phyloP scores from a whole-genome alignment of 2,888 invertebrate genomes.

The Leptodirus hochenwartii region DNA sequence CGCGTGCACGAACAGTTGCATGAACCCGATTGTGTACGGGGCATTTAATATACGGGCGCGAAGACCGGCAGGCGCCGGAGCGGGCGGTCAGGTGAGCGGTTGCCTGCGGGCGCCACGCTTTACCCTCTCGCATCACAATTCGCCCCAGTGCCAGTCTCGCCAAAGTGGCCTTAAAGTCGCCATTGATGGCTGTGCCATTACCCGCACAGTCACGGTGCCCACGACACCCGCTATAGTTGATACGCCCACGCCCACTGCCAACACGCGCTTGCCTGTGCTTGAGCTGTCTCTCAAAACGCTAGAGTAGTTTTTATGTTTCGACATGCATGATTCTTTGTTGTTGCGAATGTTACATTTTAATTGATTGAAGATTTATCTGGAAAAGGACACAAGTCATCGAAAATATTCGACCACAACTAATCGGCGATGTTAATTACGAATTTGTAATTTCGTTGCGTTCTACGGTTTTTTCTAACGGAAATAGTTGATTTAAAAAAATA shows the following conservation, averaged over 20 bases:
- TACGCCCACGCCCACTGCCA: slow-evolving; percentile 20
- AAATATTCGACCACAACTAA: too few relatives aligned
- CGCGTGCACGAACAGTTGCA: slow-evolving; percentile 90
- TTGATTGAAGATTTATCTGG: too few relatives aligned
- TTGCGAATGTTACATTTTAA: neutral
- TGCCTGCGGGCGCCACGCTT: too few relatives aligned
- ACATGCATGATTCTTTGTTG: too few relatives aligned
- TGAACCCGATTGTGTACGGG: slow-evolving; percentile 93
- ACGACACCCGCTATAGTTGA: slow-evolving; percentile 6
- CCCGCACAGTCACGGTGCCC: too few relatives aligned
- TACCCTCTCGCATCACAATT: too few relatives aligned
- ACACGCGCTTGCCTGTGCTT: slow-evolving; percentile 19
- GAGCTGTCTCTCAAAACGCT: slow-evolving; percentile 21
- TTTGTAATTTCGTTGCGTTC: too few relatives aligned
- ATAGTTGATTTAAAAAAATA: too few relatives aligned
- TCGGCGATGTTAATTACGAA: too few relatives aligned
- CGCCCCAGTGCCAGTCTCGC: too few relatives aligned
- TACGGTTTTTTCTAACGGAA: too few relatives aligned
- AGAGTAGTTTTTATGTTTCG: slow-evolving; percentile 14
- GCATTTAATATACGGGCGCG: slow-evolving; percentile 57
- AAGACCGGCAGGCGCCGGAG: slow-evolving; percentile 12
- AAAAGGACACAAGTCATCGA: too few relatives aligned
- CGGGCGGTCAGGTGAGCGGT: slow-evolving; percentile 24
- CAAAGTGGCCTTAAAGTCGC: slow-evolving; percentile 10
- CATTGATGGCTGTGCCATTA: slow-evolving; percentile 10